These are phyloP conservation scores for Sesia bembeciformis DNA, from an alignment of 2,888 invertebrate species.

Conservation along the genomic window DNA sequence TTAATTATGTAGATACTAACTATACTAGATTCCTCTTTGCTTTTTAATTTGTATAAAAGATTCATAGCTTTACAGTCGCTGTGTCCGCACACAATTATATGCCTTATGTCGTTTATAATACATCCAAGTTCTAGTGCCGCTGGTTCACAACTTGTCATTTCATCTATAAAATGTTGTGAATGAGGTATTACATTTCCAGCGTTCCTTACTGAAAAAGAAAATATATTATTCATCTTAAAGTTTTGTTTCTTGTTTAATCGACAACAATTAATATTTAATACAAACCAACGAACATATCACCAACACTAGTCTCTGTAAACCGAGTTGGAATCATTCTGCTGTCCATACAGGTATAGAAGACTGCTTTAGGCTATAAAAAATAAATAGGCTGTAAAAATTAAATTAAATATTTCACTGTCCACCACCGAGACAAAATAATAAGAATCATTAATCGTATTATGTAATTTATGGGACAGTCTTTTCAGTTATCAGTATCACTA, in stretches of 20 bases:
- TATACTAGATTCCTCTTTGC: constrained; percentile 80
- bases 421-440: background rate
- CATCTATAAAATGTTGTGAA: constrained; percentile 89
- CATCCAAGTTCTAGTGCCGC: constrained; percentile 97
- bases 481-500: too few species aligned
- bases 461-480: too few species aligned
- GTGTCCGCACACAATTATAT: constrained; percentile 97
- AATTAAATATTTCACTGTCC: background rate
- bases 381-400: background rate
- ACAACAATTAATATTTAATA: too few species aligned
- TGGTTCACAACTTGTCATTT: constrained; percentile 94
- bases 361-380: constrained; percentile 87
- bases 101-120: constrained; percentile 90
- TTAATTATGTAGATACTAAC: constrained; percentile 25
- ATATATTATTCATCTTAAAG: background rate
- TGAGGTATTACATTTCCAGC: constrained; percentile 97
- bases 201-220: constrained; percentile 85
- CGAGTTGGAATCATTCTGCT: constrained; percentile 97
- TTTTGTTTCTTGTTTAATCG: too few species aligned
- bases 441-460: too few species aligned
- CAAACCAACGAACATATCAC: constrained; percentile 96
- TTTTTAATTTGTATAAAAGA: constrained; percentile 86
- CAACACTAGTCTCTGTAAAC: constrained; percentile 95
- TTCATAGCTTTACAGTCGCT: constrained; percentile 99
- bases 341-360: constrained; percentile 99